phyloP scores from a whole-genome alignment of 2,113 vertebrate species.

The Lynx canadensis region DNA sequence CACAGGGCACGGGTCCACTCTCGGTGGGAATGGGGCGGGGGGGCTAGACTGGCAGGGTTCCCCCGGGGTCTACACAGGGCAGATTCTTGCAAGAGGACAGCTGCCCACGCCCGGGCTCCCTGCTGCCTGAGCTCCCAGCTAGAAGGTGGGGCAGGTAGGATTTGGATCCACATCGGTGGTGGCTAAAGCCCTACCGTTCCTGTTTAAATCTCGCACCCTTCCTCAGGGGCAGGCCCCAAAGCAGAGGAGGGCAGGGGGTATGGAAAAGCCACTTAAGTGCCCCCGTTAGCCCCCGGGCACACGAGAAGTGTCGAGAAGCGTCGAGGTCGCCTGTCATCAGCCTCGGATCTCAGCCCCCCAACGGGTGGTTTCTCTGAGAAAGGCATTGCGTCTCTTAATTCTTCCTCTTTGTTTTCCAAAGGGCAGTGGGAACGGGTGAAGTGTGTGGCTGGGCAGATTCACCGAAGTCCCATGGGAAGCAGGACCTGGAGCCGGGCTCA shows the following conservation, averaged over 20 bases:
- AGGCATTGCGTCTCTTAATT: constrained; percentile 20
- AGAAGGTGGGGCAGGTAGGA: background rate
- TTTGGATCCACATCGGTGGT: no score
- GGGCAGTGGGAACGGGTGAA: constrained; percentile 72
- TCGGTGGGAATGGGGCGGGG: background rate
- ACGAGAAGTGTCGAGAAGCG: background rate
- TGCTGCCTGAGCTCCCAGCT: background rate
- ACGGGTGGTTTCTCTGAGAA: background rate
- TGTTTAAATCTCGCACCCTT: accelerated
- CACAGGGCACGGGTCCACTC: no score
- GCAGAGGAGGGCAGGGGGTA: background rate
- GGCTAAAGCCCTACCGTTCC: background rate
- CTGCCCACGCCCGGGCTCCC: background rate
- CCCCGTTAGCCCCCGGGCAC: background rate
- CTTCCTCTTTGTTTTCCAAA: constrained; percentile 62
- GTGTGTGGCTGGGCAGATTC: constrained; percentile 62
- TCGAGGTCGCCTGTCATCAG: background rate
- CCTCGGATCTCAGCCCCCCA: background rate
- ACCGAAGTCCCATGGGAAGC: background rate
- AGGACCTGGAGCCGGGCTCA: constrained; percentile 56
- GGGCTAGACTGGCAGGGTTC: background rate
- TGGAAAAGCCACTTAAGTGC: background rate
- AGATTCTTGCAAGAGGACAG: background rate
- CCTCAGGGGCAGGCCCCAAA: background rate
- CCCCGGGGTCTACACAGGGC: background rate